A percentile compares a stretch with the other conserved stretches of the same genome.
These are phyloP conservation scores for Phortica okadai DNA, from an alignment of 2,888 invertebrate genomes.

Conservation along the genomic window DNA sequence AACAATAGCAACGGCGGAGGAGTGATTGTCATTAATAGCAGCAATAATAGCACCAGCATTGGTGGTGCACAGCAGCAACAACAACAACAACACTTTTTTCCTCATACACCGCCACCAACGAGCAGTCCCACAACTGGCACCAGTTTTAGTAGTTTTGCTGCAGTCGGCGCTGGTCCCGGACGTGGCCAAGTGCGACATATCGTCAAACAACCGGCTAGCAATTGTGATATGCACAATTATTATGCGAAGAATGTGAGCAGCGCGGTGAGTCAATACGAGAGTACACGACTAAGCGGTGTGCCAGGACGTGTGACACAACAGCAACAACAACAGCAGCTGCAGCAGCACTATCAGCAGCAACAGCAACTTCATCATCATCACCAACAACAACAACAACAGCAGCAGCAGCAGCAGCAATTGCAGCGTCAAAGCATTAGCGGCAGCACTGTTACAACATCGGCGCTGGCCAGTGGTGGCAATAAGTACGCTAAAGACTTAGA, in stretches of 20 bases:
- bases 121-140: slow-evolving; percentile 22
- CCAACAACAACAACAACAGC: slow-evolving; percentile 46
- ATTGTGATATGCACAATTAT: slow-evolving; percentile 17
- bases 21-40: slow-evolving; percentile 36
- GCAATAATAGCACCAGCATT: slow-evolving; percentile 17
- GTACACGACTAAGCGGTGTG: neutral
- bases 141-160: slow-evolving; percentile 36
- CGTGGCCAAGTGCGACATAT: slow-evolving; percentile 56
- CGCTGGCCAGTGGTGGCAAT: slow-evolving; percentile 51
- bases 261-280: slow-evolving; percentile 15
- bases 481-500: slow-evolving; percentile 73
- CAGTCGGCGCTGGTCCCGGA: slow-evolving; percentile 29
- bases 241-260: slow-evolving; percentile 16
- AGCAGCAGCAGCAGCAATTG: slow-evolving; percentile 49
- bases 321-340: slow-evolving; percentile 36
- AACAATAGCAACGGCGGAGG: slow-evolving; percentile 26
- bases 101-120: slow-evolving; percentile 50
- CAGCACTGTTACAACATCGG: slow-evolving; percentile 38
- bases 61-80: slow-evolving; percentile 44
- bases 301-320: neutral
- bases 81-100: slow-evolving; percentile 58
- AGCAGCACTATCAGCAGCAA: slow-evolving; percentile 46
- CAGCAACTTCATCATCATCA: slow-evolving; percentile 51
- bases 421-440: slow-evolving; percentile 54
- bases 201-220: slow-evolving; percentile 46